Evolutionary conservation across 2,797 vertebrate species (phyloP), one percentile per base, ranked within the genome.

Genomic region (Ctenopoma kingsleyae): DNA sequence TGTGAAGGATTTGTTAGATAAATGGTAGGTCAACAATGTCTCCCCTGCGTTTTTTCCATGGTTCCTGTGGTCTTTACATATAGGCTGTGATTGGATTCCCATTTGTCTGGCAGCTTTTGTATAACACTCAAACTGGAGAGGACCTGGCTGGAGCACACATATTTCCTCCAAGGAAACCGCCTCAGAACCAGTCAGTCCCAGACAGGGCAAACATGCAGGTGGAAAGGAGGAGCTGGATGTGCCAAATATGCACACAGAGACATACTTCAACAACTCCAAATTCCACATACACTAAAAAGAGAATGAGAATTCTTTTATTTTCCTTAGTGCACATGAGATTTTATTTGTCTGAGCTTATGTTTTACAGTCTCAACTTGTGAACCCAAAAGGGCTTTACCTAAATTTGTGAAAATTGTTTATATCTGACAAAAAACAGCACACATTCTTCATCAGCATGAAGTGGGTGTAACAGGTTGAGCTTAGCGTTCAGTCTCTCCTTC

Each of bases 21-120:
- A 59, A 78, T 65, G 67, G 30, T 61, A 67, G 65, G 78, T 74
- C 74, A 60, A 56, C 36, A 25, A 56, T 44, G 73, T 64, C 30
- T 62, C 49, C 49, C 38, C 25, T 64, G 50, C 50, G 54, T 67
- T 60, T 73, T n/a, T 25, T 56, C 32, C 7, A 6, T 50, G 9
- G 43, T 60, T 71, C 61, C 51, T 56, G 49, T 65, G 55, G 54
- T 67, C 55, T 63, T 43, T 58, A 38, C 47, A 25, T 60, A 55
- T 49, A 44, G 52, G 68, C 63, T 75, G 76, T 85, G 89, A 90
- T 88, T 89, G 66, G 76, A 82, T 89, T 90, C 74, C 74, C 82
- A 84, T 88, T 88, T 52, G 50, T 87, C 87, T 87, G 76, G 80
- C 78, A 78, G 73, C 74, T 86, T 87, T 86, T 89, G 82, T 86